Conservation (phyloP, 2,797 vertebrate species). For the Emys orbicularis region DNA sequence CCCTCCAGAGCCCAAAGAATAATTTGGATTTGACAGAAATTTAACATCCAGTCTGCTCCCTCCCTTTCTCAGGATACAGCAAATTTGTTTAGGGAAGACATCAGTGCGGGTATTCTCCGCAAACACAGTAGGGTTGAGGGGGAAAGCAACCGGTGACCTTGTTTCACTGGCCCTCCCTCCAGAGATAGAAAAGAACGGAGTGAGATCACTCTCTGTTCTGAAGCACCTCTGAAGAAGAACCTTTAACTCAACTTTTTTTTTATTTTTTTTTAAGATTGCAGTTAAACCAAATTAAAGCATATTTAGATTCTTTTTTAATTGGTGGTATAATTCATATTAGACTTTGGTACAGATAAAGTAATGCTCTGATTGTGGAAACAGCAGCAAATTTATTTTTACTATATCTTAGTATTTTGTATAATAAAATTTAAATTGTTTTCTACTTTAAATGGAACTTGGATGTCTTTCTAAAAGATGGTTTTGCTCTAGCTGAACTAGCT, state of each 20-base stretch:
- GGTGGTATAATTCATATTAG: background rate
- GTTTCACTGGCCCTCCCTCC: background rate
- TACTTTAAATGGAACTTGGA: background rate
- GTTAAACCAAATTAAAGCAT: background rate
- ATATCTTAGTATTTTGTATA: background rate
- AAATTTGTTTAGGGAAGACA: background rate
- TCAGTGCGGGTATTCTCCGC: background rate
- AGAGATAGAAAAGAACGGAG: background rate
- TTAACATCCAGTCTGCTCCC: constrained; percentile 9
- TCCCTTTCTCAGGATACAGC: background rate
- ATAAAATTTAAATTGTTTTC: background rate
- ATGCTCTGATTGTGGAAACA: background rate
- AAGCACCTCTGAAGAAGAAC: background rate
- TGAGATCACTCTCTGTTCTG: background rate
- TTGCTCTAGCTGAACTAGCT: background rate
- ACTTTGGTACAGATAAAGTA: background rate
- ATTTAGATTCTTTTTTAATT: background rate
- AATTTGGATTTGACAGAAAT: background rate
- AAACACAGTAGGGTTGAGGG: background rate
- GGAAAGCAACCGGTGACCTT: background rate
- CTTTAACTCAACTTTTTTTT: background rate
- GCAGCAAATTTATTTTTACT: background rate
- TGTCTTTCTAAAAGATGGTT: background rate
- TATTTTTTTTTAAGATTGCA: background rate
- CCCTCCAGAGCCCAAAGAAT: background rate